Conservation (phyloP, 1,140 invertebrate genomes). For the Cydia fagiglandana region DNA sequence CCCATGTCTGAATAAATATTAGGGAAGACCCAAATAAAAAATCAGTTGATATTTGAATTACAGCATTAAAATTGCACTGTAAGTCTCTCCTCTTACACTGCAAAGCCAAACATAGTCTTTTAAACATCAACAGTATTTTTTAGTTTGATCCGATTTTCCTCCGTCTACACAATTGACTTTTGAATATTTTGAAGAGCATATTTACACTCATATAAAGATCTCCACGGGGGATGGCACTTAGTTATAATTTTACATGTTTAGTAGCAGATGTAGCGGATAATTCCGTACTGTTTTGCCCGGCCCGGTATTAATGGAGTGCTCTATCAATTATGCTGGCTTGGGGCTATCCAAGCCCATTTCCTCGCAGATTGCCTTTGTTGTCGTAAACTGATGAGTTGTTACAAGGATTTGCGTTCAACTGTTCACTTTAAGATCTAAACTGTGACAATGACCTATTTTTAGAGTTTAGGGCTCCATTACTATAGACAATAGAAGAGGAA, state of each 20-base stretch:
- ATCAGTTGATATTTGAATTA: too few species aligned
- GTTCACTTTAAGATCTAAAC: neutral
- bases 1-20: neutral
- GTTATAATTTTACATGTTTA: neutral
- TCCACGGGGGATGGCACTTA: neutral
- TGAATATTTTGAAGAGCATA: neutral
- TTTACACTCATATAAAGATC: neutral
- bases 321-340: constrained; percentile 46
- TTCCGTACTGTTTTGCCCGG: constrained; percentile 17
- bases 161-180: too few species aligned
- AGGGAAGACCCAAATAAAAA: too few species aligned
- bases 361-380: constrained; percentile 19
- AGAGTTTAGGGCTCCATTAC: too few species aligned
- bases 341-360: constrained; percentile 22
- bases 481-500: too few species aligned
- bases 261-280: neutral
- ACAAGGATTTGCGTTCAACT: constrained; percentile 21
- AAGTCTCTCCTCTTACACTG: too few species aligned
- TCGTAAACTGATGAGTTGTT: constrained; percentile 20
- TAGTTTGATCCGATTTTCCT: too few species aligned
- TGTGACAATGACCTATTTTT: neutral
- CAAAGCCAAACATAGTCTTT: too few species aligned
- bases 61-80: too few species aligned
- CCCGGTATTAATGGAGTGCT: constrained; percentile 37
- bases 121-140: too few species aligned